Evolutionary conservation across 2,113 vertebrate genomes (phyloP).

Genomic region (Physeter macrocephalus): DNA sequence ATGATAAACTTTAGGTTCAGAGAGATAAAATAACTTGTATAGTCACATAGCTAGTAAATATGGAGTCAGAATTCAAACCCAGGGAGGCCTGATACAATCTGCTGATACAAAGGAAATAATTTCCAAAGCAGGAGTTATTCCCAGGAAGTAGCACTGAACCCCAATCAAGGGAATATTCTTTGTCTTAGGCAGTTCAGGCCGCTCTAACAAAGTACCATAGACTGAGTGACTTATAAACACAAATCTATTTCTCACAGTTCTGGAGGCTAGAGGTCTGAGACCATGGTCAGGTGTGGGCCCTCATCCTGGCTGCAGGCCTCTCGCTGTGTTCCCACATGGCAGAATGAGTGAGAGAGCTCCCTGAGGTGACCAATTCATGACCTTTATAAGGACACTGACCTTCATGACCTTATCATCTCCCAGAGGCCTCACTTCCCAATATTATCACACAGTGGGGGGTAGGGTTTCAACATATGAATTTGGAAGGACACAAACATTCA

Average conservation of each 20-base stretch:
- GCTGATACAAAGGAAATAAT: background rate
- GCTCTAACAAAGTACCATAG: background rate
- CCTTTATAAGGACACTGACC: background rate
- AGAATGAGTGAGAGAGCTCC: background rate
- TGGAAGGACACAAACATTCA: background rate
- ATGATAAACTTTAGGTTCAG: background rate
- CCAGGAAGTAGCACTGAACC: background rate
- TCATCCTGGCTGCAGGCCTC: background rate
- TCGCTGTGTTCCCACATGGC: background rate
- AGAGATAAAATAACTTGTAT: background rate
- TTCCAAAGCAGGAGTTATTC: background rate
- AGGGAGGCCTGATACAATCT: background rate
- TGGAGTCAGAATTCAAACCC: background rate
- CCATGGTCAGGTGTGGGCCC: background rate
- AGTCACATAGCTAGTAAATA: background rate
- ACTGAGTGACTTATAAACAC: background rate
- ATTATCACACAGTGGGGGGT: background rate
- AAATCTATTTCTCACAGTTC: background rate
- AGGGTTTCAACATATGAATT: background rate
- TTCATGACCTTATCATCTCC: background rate
- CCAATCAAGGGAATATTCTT: background rate
- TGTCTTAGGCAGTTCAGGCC: background rate
- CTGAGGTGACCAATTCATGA: background rate
- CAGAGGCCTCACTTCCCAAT: background rate
- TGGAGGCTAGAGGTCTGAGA: background rate